Conservation (phyloP, 1,140 invertebrate species). For the Pteromalus puparum region DNA sequence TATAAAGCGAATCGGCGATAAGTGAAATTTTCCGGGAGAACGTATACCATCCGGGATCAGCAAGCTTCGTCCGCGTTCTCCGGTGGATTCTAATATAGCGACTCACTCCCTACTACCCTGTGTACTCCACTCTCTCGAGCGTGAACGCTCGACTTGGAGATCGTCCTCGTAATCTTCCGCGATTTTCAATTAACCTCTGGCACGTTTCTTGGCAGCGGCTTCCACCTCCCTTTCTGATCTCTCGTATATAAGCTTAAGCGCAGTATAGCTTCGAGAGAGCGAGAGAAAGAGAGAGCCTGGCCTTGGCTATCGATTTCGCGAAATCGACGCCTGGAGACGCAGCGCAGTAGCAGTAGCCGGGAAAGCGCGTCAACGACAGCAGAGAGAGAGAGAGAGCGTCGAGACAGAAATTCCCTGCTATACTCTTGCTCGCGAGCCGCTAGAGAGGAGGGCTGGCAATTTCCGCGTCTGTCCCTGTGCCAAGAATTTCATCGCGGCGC, state of each 20-base stretch:
- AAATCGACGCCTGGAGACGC: not conserved
- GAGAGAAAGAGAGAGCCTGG: not conserved
- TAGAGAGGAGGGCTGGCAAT: conserved; percentile 40
- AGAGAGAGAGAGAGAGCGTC: not conserved
- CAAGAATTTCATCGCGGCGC: conserved; percentile 49
- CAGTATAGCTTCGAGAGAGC: too few species aligned
- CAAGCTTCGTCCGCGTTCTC: too few species aligned
- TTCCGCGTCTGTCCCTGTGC: conserved; percentile 55
- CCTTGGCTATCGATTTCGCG: not conserved
- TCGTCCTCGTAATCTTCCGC: conserved; percentile 56
- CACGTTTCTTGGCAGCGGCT: conserved; percentile 45
- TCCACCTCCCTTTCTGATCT: conserved; percentile 28
- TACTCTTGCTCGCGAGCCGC: not conserved
- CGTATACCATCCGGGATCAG: not conserved
- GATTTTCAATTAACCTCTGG: conserved; percentile 65
- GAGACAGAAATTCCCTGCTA: conserved; percentile 5
- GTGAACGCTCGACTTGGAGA: not conserved
- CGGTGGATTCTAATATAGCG: too few species aligned
- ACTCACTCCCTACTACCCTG: not conserved
- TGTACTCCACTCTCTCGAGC: too few species aligned
- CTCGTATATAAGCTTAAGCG: not conserved
- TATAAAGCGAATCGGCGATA: not conserved
- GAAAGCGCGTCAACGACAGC: not conserved
- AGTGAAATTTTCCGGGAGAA: not conserved
- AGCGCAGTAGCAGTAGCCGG: not conserved